Percentiles rank a stretch among this genome's conserved stretches.
Evolutionary conservation across 2,113 vertebrate species (phyloP).

Genomic region (Psilopsiagon aymara): DNA sequence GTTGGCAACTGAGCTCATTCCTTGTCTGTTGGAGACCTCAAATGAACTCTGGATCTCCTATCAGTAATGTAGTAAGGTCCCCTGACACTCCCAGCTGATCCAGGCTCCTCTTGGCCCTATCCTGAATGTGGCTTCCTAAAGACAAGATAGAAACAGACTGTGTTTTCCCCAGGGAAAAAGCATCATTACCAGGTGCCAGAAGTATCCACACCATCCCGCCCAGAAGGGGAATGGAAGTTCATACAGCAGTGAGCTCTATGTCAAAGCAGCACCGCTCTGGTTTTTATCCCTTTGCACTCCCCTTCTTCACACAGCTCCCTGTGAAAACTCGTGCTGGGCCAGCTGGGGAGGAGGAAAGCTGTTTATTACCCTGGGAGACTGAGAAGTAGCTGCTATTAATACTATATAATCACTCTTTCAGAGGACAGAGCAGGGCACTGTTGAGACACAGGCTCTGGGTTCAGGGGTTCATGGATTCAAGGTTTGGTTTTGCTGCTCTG

Average conservation of each 20-base stretch:
- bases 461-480: neutral
- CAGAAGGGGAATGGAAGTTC: neutral
- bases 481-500: neutral
- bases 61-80: neutral
- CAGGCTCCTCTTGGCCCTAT: neutral
- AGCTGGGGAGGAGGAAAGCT: neutral
- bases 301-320: neutral
- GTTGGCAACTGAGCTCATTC: neutral
- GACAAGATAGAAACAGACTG: neutral
- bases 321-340: neutral
- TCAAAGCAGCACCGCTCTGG: neutral
- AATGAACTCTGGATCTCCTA: neutral
- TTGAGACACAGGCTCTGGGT: neutral
- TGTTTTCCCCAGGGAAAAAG: neutral
- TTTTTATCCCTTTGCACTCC: neutral
- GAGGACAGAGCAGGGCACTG: neutral
- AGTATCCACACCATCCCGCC: neutral
- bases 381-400: neutral
- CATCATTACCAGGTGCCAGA: rapidly evolving
- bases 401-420: neutral
- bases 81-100: neutral
- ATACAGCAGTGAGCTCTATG: neutral
- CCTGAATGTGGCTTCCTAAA: neutral
- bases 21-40: neutral
- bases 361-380: neutral